Evolutionary conservation across 2,113 vertebrate genomes (phyloP), one percentile per base, ranked within the genome.

Genomic region (Planiliza haematocheilus): DNA sequence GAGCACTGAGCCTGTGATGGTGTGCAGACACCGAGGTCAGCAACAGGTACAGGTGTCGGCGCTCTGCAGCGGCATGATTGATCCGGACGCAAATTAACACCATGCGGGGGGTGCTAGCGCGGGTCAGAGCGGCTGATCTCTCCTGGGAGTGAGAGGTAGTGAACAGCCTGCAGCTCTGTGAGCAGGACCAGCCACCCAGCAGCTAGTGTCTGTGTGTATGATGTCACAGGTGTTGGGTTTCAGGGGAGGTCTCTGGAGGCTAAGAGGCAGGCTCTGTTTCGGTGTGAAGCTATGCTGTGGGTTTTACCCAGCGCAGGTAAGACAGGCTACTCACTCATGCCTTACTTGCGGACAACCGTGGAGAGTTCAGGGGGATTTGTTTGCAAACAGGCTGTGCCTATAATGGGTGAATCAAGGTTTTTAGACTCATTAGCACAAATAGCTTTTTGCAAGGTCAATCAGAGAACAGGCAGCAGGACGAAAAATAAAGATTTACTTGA

Each of bases 141-240:
- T 89, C 77, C 49, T 70, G 86, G 74, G 91, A 91, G 59, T 10
- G 60, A 59, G 41, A 64, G 69, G 74, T 50, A 61, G 60, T 51
- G 83, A 77, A 74, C 38, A 85, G 80, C 63, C 77, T 65, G 66
- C 75, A 66, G 68, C 61, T 62, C 58, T 60, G 69, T 61, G 77
- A 83, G 61, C 66, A 46, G 71, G 60, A 65, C 79, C 57, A 63
- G 76, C 61, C 70, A 58, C 75, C 74, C 65, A 75, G 74, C 78
- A 85, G 82, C 75, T 76, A 60, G 38, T 67, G 84, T 74, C 76
- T 52, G 65, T 37, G 36, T 50, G 51, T 58, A 66, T 90, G 83
- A 89, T 87, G 85, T 91, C 86, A 85, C 78, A 91, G 91, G 90
- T 92, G 88, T 92, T 89, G 10, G 79, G 79, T 93, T 93, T 90